phyloP scores from a whole-genome alignment of 1,140 invertebrate genomes.

The Kradibia gibbosae region DNA sequence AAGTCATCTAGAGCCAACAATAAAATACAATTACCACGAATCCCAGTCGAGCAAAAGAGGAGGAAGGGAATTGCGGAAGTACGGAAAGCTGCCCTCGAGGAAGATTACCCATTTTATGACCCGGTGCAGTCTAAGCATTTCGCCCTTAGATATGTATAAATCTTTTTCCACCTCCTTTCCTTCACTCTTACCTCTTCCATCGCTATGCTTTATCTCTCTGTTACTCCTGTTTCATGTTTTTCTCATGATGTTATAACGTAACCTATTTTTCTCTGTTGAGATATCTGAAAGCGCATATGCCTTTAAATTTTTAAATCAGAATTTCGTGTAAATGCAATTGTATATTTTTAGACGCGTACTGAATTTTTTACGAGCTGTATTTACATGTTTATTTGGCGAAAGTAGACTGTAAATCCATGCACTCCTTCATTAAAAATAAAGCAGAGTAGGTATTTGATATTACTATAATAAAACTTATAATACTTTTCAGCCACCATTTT shows the following conservation, averaged over 20 bases:
- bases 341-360: conserved; percentile 6
- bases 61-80: conserved; percentile 21
- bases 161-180: not conserved
- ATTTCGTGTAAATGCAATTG: conserved; percentile 11
- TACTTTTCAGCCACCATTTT: not conserved
- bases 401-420: not conserved
- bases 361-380: conserved; percentile 8
- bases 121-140: conserved; percentile 29
- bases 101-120: conserved; percentile 51
- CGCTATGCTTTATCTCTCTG: conserved; percentile 7
- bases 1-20: conserved; percentile 46
- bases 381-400: not conserved
- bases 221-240: conserved; percentile 25
- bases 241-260: conserved; percentile 44
- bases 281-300: not conserved
- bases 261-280: not conserved
- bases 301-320: conserved; percentile 22
- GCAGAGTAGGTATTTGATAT: not conserved
- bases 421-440: not conserved
- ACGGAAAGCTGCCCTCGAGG: conserved; percentile 37
- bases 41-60: conserved; percentile 19
- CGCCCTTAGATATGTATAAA: conserved; percentile 43
- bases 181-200: not conserved
- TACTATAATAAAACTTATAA: not conserved
- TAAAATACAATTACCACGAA: conserved; percentile 55